Evolutionary conservation across 1,140 invertebrate species (phyloP).

Genomic region (Pogonognathellus flavescens): DNA sequence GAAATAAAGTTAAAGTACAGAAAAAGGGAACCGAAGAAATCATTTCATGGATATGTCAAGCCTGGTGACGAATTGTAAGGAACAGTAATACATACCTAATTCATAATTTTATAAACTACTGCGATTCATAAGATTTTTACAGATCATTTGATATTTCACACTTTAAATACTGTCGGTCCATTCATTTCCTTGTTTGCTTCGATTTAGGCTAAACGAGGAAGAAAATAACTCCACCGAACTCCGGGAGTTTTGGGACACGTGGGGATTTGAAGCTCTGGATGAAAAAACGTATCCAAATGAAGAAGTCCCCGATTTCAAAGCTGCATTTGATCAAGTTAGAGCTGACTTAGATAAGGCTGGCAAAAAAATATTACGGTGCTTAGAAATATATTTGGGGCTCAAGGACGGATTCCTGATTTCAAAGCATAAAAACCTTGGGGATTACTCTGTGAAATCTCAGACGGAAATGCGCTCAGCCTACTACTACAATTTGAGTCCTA

Average conservation of each 20-base stretch:
- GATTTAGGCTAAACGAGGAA: slow-evolving; percentile 32
- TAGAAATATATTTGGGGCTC: slow-evolving; percentile 22
- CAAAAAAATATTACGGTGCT: slow-evolving; percentile 3
- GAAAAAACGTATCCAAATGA: slow-evolving; percentile 5
- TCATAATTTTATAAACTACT: too few species aligned
- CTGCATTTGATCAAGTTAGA: slow-evolving; percentile 23
- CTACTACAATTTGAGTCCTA: background rate
- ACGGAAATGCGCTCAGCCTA: slow-evolving; percentile 29
- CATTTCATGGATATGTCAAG: slow-evolving; percentile 30
- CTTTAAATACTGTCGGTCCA: too few species aligned
- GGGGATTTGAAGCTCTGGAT: slow-evolving; percentile 3
- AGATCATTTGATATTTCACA: too few species aligned
- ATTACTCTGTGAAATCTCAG: background rate
- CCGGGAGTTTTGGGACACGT: slow-evolving; percentile 34
- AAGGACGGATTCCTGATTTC: slow-evolving; percentile 56
- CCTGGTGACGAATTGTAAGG: slow-evolving; percentile 53
- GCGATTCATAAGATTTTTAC: too few species aligned
- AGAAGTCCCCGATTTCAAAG: slow-evolving; percentile 46
- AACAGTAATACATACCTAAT: too few species aligned
- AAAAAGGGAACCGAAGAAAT: background rate
- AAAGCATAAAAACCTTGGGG: slow-evolving; percentile 32
- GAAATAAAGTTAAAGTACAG: slow-evolving; percentile 53
- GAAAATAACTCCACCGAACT: slow-evolving; percentile 51
- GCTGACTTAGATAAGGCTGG: background rate
- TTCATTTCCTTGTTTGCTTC: too few species aligned